These are phyloP conservation scores for Naja naja DNA, from an alignment of 2,113 vertebrate species.

Conservation along the genomic window DNA sequence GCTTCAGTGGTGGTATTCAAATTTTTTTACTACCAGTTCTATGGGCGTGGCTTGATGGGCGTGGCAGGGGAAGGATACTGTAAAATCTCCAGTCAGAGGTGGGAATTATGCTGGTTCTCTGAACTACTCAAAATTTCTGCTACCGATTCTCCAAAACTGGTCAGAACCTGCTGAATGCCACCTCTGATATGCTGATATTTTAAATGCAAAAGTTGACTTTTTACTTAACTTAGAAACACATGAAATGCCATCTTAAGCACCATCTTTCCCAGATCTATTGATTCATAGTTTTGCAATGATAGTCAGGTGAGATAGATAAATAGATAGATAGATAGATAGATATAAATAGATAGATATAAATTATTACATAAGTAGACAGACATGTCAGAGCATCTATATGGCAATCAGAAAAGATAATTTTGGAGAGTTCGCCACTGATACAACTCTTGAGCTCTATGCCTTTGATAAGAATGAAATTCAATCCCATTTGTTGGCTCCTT, in stretches of 20 bases:
- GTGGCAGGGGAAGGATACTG: too few relatives aligned
- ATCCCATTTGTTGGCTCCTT: neutral
- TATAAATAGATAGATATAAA: neutral
- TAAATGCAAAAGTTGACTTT: conserved; percentile 48
- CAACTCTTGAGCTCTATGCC: neutral
- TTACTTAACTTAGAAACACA: conserved; percentile 54
- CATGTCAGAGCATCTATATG: neutral
- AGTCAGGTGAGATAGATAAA: conserved; percentile 36
- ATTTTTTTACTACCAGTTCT: too few relatives aligned
- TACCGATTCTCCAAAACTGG: too few relatives aligned
- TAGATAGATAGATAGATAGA: conserved; percentile 8
- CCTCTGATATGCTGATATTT: conserved; percentile 46
- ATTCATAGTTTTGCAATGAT: conserved; percentile 51
- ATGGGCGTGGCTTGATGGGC: too few relatives aligned
- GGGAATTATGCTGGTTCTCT: too few relatives aligned
- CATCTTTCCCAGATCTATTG: conserved; percentile 45
- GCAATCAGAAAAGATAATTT: conserved; percentile 38
- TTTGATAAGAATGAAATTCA: conserved; percentile 10
- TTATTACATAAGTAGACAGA: neutral
- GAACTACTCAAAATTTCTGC: too few relatives aligned
- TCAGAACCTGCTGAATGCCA: too few relatives aligned
- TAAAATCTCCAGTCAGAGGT: too few relatives aligned
- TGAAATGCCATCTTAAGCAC: conserved; percentile 47
- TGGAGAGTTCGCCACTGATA: conserved; percentile 2
- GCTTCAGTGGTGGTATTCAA: too few relatives aligned